These are phyloP conservation scores for Notospermus geniculatus DNA, from an alignment of 1,140 invertebrate genomes.

Conservation along the genomic window DNA sequence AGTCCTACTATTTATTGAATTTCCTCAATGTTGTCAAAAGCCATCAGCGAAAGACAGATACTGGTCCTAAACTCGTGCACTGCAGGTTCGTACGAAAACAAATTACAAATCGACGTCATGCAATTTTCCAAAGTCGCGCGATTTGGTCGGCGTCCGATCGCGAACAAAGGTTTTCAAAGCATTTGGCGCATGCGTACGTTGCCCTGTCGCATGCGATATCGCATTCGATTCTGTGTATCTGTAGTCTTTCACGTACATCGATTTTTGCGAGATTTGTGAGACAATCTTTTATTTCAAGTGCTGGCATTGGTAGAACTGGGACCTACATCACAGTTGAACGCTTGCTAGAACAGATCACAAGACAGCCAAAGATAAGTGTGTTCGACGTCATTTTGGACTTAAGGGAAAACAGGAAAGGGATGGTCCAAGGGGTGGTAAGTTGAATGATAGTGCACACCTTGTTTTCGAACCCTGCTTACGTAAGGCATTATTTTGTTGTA, in stretches of 20 bases:
- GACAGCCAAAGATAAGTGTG: constrained; percentile 81
- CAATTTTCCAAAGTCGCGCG: too few species aligned
- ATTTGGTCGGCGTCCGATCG: too few species aligned
- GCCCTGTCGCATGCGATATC: too few species aligned
- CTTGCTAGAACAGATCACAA: constrained; percentile 82
- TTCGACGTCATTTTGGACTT: constrained; percentile 95
- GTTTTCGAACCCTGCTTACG: neutral
- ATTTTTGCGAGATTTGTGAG: neutral
- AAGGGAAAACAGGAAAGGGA: constrained; percentile 72
- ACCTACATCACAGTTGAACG: constrained; percentile 93
- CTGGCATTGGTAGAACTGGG: constrained; percentile 60
- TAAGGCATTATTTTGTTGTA: neutral
- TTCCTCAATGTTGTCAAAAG: constrained; percentile 20
- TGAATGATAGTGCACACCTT: neutral
- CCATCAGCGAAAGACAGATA: constrained; percentile 12
- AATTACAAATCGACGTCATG: too few species aligned
- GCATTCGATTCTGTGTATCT: constrained; percentile 1
- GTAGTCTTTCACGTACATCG: neutral
- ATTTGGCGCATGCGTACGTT: too few species aligned
- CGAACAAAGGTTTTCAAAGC: too few species aligned
- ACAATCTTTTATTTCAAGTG: constrained; percentile 20
- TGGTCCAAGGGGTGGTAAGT: constrained; percentile 72
- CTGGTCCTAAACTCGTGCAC: constrained; percentile 20
- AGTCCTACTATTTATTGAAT: constrained; percentile 15
- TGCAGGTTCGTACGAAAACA: constrained; percentile 24